These are phyloP conservation scores for Diarsia rubi DNA, from an alignment of 2,888 invertebrate genomes.

Conservation along the genomic window DNA sequence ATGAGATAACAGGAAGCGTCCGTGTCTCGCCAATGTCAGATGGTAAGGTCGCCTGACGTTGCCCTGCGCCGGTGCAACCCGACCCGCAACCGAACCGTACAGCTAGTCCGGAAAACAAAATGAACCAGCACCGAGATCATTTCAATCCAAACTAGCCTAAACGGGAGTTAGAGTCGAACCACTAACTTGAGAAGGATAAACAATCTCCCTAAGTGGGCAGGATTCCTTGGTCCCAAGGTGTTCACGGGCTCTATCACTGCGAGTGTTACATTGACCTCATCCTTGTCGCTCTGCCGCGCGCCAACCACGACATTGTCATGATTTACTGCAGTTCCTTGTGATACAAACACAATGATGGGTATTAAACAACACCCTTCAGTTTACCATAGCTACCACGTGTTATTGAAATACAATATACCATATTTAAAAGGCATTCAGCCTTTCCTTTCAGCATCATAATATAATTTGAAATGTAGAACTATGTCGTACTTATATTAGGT, in stretches of 20 bases:
- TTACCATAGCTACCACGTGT: background rate
- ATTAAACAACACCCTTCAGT: background rate
- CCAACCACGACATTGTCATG: conserved; percentile 51
- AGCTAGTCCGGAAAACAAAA: background rate
- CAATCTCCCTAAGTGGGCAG: background rate
- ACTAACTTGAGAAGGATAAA: conserved; percentile 7
- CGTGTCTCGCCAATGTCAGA: conserved; percentile 86
- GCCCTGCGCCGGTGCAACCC: conserved; percentile 56
- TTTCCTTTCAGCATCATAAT: too few relatives aligned
- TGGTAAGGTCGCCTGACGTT: conserved; percentile 79
- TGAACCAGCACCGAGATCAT: background rate
- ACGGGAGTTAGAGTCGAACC: background rate
- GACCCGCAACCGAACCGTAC: conserved; percentile 46
- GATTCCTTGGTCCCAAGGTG: conserved; percentile 36
- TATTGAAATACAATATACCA: conserved; percentile 15
- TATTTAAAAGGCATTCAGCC: conserved; percentile 7
- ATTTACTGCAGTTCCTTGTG: conserved; percentile 46
- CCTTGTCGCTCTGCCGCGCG: conserved; percentile 53
- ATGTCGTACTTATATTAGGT: conserved; percentile 7
- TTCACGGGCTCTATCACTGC: conserved; percentile 48
- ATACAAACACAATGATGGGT: conserved; percentile 19
- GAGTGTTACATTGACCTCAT: conserved; percentile 50
- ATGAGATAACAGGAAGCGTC: conserved; percentile 90
- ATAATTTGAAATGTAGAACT: conserved; percentile 6
- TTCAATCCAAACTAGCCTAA: background rate